These are phyloP conservation scores for Ceyx melanurus DNA, from an alignment of 2,113 vertebrate species.

Conservation along the genomic window DNA sequence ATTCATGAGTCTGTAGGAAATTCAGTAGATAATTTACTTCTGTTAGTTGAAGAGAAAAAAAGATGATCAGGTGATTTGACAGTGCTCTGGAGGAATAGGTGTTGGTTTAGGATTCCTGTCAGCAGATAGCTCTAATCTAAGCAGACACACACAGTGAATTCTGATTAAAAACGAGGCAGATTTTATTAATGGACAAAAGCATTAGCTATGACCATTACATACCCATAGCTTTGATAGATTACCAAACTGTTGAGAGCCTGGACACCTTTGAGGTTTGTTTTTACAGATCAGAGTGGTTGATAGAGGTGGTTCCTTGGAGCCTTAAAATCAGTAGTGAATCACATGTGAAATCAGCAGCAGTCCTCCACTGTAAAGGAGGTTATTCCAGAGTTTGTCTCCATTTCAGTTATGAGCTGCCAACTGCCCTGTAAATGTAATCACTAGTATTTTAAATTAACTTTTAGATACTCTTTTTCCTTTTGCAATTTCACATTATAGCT, in stretches of 20 bases:
- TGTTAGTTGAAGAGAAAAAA: neutral
- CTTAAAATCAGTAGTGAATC: neutral
- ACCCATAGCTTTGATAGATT: neutral
- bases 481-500: constrained; percentile 63
- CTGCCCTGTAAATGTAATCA: constrained; percentile 22
- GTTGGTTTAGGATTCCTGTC: neutral
- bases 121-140: neutral
- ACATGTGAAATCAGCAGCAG: neutral
- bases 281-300: neutral
- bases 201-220: neutral
- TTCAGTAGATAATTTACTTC: neutral
- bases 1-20: neutral
- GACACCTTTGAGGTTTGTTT: neutral
- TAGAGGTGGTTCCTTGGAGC: neutral
- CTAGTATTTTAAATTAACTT: constrained; percentile 52
- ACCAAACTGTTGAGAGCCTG: neutral
- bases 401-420: constrained; percentile 20
- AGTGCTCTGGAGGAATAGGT: neutral
- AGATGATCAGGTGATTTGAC: neutral
- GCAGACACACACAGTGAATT: neutral
- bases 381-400: neutral
- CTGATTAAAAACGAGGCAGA: neutral
- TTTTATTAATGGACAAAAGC: neutral
- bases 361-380: neutral
- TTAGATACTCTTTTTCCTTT: constrained; percentile 69